Conservation (phyloP, 2,113 vertebrate species). For the Miniopterus natalensis region DNA sequence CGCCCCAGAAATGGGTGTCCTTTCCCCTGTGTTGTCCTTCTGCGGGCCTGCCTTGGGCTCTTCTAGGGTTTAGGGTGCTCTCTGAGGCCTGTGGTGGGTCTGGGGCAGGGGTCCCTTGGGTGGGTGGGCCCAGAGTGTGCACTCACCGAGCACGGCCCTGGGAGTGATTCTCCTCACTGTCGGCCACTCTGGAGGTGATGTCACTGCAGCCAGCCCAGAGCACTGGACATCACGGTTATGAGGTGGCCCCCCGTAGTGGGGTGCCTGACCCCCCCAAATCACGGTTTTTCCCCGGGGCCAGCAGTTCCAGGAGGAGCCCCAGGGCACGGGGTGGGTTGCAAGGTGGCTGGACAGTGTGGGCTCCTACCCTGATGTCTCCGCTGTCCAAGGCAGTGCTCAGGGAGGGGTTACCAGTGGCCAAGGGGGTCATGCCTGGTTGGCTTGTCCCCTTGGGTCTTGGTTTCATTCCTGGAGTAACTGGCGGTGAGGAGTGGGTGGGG, state of each 20-base stretch:
- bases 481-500: neutral
- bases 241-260: too few relatives aligned
- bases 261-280: too few relatives aligned
- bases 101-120: accelerated
- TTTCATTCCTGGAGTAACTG: neutral
- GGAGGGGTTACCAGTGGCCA: neutral
- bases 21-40: neutral
- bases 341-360: accelerated
- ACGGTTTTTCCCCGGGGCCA: neutral
- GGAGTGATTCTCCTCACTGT: too few relatives aligned
- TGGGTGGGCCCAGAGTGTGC: too few relatives aligned
- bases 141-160: too few relatives aligned
- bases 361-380: neutral
- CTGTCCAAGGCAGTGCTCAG: neutral
- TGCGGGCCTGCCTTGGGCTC: neutral
- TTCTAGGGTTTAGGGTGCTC: neutral
- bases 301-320: neutral
- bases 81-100: neutral
- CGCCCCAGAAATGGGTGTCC: neutral
- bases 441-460: neutral
- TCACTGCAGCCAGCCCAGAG: too few relatives aligned
- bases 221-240: too few relatives aligned
- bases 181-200: too few relatives aligned
- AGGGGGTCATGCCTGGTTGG: neutral
- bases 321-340: neutral